Percentiles rank a stretch among this genome's conserved stretches.
phyloP scores from a whole-genome alignment of 2,888 invertebrate genomes.

The Anthrax anthrax region DNA sequence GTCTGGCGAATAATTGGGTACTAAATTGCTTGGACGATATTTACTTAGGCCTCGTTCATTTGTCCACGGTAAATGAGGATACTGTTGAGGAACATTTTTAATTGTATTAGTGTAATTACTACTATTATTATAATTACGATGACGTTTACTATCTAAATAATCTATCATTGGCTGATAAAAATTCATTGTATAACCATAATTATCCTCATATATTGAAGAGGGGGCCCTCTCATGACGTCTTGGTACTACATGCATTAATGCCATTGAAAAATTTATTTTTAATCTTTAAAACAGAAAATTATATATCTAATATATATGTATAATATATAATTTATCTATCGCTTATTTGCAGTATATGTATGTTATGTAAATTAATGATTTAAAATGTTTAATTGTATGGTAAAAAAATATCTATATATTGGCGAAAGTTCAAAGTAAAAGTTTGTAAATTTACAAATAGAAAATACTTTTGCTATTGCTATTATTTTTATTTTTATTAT shows the following conservation, averaged over 20 bases:
- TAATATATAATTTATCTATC: not conserved
- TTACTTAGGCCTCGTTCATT: constrained; percentile 54
- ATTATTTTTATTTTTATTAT: not conserved
- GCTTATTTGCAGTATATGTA: not conserved
- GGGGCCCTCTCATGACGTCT: constrained; percentile 38
- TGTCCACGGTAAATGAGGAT: constrained; percentile 56
- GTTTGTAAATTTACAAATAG: not conserved
- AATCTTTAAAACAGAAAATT: not conserved
- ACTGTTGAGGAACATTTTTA: constrained; percentile 16
- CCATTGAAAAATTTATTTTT: constrained; percentile 21
- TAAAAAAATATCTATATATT: not conserved
- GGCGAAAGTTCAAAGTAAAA: not conserved
- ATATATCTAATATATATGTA: not conserved
- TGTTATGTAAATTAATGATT: no score
- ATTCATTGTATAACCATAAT: constrained; percentile 71
- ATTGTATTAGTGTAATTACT: not conserved
- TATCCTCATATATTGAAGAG: constrained; percentile 60
- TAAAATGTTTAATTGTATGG: no score
- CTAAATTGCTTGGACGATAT: constrained; percentile 48
- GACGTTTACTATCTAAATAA: constrained; percentile 57
- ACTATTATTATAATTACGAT: constrained; percentile 21
- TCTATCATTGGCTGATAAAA: constrained; percentile 81
- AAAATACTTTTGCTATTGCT: no score
- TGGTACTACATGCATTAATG: constrained; percentile 30
- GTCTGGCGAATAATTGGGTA: constrained; percentile 50